These are phyloP conservation scores for Brienomyrus brachyistius DNA, from an alignment of 2,113 vertebrate species.

Conservation along the genomic window DNA sequence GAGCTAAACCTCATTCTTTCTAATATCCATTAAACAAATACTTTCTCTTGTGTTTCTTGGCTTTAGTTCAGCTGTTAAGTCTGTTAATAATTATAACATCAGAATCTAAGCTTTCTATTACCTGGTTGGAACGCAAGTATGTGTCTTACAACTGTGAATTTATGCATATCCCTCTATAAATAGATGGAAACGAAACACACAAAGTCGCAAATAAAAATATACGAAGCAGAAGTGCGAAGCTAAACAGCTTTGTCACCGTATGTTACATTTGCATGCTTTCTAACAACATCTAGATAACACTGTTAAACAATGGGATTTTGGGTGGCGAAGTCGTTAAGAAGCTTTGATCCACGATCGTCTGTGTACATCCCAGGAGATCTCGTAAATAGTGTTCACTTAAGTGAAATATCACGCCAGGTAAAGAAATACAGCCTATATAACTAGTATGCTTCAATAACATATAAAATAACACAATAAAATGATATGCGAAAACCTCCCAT, in stretches of 20 bases:
- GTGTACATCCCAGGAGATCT: not conserved
- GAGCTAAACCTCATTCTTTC: not conserved
- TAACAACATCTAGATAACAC: not conserved
- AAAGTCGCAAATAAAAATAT: not conserved
- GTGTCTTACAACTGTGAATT: not conserved
- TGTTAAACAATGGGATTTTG: not conserved
- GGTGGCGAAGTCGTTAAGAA: not conserved
- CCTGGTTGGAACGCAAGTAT: not conserved
- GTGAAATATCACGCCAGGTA: not conserved
- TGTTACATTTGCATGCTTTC: not conserved
- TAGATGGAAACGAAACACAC: not conserved
- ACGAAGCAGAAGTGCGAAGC: not conserved
- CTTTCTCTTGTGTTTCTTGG: not conserved
- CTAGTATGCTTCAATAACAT: not conserved
- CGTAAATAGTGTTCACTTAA: not conserved
- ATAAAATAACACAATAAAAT: not conserved
- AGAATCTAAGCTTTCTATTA: not conserved
- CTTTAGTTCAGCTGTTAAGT: not conserved
- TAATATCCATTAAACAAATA: not conserved
- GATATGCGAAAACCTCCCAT: not conserved
- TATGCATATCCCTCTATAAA: not conserved
- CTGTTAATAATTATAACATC: constrained; percentile 2
- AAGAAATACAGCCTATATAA: not conserved
- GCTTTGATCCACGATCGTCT: not conserved
- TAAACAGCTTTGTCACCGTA: not conserved